Percentiles rank a stretch among this genome's conserved stretches.
phyloP scores from a whole-genome alignment of 2,113 vertebrate species.

The Hippolais icterina region DNA sequence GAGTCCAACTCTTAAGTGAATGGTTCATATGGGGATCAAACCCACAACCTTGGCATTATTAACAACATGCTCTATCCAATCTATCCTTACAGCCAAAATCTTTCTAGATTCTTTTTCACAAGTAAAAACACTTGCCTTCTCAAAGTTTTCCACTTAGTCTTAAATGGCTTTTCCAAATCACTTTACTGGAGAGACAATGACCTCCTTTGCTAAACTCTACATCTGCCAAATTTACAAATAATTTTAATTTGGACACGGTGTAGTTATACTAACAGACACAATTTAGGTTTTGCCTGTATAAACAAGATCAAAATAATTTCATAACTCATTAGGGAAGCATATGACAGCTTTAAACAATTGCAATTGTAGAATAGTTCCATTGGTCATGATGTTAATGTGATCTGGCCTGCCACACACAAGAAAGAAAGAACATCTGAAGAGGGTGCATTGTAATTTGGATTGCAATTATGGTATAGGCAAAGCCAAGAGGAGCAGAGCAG shows the following conservation, averaged over 20 bases:
- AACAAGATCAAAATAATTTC: conserved; percentile 10
- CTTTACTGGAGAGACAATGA: neutral
- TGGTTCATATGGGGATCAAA: too few species aligned
- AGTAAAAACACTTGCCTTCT: neutral
- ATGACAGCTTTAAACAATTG: conserved; percentile 2
- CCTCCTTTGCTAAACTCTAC: neutral
- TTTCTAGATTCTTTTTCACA: neutral
- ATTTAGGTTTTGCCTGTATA: neutral
- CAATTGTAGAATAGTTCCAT: neutral
- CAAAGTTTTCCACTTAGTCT: neutral
- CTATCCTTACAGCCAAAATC: neutral
- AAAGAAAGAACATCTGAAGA: neutral
- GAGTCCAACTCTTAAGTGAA: neutral
- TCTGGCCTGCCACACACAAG: neutral
- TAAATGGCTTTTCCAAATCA: neutral
- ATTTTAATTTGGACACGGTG: neutral
- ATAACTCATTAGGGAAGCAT: neutral
- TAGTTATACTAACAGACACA: neutral
- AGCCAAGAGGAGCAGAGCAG: neutral
- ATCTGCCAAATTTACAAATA: neutral
- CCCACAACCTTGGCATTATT: neutral
- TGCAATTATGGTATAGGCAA: neutral
- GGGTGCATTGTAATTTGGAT: neutral
- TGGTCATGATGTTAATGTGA: neutral
- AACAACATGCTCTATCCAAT: neutral